Evolutionary conservation across 2,113 vertebrate species (phyloP), one percentile per base, ranked within the genome.

Genomic region (Phylloscopus trochiloides): DNA sequence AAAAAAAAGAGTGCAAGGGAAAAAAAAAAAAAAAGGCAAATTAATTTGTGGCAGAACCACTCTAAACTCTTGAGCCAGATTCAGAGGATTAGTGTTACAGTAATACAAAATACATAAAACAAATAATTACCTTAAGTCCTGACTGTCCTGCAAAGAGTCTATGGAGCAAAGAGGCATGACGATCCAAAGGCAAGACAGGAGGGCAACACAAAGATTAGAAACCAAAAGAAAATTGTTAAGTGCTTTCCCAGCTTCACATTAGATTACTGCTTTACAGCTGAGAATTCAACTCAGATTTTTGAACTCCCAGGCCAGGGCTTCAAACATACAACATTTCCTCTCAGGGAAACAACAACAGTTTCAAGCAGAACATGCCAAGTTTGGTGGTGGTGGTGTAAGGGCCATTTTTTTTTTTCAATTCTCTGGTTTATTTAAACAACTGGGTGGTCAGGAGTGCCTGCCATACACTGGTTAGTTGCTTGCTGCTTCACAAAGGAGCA

Each of bases 381-480:
- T 93, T 88, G 81, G 50, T 38, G 43, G 63, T 88, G 31, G 50
- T 63, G n/a, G 67, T 67, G 22, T 45, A 90, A 87, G 31, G 24
- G 43, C 29, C 48, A 55, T 8, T 16, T 52, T 79, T 8, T 16
- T 52, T 79, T 78, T 72, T 62, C 71, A 92, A 47, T 82, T 86
- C 57, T 54, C 36, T 63, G 47, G 32, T 86, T 90, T 90, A 83
- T 77, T 95, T 92, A 96, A 93, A 88, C 77, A 95, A 77, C 55
- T 95, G 88, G 91, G 94, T 95, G 95, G 95, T 84, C 92, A 88
- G 67, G 24, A 92, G 32, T 4, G 24, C 26, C 38, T 94, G 67
- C 52, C 62, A 62, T 34, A 75, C 45, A 32, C 62, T 59, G 45
- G 58, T 48, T 80, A 75, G 57, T 8, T 61, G 63, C 67, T 86